Base-by-base conservation (phyloP, 2,888 invertebrate species). In the Notodonta ziczac region DNA sequence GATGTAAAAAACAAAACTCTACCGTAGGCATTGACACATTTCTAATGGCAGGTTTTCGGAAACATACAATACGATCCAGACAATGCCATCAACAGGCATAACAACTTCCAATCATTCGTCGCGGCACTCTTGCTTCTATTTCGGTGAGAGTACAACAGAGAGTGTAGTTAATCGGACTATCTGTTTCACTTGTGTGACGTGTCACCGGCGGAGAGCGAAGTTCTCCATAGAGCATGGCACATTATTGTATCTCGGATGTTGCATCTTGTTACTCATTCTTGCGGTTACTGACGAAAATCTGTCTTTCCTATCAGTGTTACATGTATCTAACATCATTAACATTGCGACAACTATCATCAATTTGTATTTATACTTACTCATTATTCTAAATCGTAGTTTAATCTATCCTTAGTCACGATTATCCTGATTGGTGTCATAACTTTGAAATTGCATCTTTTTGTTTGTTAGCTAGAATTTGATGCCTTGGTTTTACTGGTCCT, bases 51-150 rank as follows among this genome's bases (percentile, higher is more conserved):
- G 97, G 97, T 98, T 89, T 98, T 98, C 94, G 98, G 98, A 93
- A 98, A 97, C 95, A 97, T 98, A 94, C 95, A 95, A 93, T 96
- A 97, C 94, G 96, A 97, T 93, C 96, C 97, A 87, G 96, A 95
- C 87, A 96, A 96, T 84, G 96, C 97, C 89, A 97, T 98, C 94
- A 98, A 97, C 95, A 96, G 98, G 86, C 98, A 98, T 96, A 98
- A 98, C 96, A 98, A 98, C 96, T 98, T 98, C 96, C 96, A 97
- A 94, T 96, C 97, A 87, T 98, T 98, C 95, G 96, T 97, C 94
- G 96, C 97, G 94, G 97, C 97, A 89, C 96, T 98, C 90, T 96
- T 98, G 95, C 96, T 98, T 87, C 96, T 98, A 86, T 98, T 98
- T 95, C 97, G 98, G 98, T 97, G 96, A 97, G 96, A 85, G 83